Evolutionary conservation across 2,797 vertebrate species (phyloP).

Genomic region (Channa striata): DNA sequence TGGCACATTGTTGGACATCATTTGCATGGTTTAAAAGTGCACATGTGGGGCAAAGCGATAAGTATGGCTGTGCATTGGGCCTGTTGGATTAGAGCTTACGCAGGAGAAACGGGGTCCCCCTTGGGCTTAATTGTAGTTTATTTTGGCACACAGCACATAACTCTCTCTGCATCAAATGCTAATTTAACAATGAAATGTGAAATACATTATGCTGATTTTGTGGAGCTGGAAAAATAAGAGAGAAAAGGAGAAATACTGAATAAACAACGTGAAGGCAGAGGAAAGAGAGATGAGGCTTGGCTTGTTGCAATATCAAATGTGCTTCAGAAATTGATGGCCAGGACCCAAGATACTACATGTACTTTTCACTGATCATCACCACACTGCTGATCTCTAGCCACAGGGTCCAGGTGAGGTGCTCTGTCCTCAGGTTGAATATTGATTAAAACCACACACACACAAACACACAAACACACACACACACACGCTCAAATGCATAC

Average conservation of each 20-base stretch:
- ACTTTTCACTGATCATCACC: constrained; percentile 65
- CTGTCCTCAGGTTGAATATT: constrained; percentile 66
- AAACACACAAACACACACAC: not conserved
- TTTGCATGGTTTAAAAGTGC: constrained; percentile 82
- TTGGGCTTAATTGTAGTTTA: constrained; percentile 81
- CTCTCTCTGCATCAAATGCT: constrained; percentile 78
- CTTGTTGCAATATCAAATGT: constrained; percentile 54
- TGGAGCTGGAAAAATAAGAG: constrained; percentile 57
- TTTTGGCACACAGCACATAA: constrained; percentile 73
- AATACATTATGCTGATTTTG: constrained; percentile 77
- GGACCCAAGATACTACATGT: constrained; percentile 62
- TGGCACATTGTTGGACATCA: constrained; percentile 74
- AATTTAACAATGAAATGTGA: constrained; percentile 78
- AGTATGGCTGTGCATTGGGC: constrained; percentile 66
- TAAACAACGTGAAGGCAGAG: constrained; percentile 63
- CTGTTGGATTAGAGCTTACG: constrained; percentile 78
- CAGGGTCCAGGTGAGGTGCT: constrained; percentile 52
- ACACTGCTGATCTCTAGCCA: constrained; percentile 56
- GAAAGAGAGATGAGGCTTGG: constrained; percentile 23
- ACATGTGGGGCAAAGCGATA: constrained; percentile 82
- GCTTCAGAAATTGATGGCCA: constrained; percentile 63
- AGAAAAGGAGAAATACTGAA: constrained; percentile 51
- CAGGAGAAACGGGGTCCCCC: constrained; percentile 69
- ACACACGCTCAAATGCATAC: constrained; percentile 9
- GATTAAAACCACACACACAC: constrained; percentile 49